Percentiles rank a stretch among this genome's conserved stretches.
Evolutionary conservation across 2,113 vertebrate genomes (phyloP).

Genomic region (Noctilio leporinus): DNA sequence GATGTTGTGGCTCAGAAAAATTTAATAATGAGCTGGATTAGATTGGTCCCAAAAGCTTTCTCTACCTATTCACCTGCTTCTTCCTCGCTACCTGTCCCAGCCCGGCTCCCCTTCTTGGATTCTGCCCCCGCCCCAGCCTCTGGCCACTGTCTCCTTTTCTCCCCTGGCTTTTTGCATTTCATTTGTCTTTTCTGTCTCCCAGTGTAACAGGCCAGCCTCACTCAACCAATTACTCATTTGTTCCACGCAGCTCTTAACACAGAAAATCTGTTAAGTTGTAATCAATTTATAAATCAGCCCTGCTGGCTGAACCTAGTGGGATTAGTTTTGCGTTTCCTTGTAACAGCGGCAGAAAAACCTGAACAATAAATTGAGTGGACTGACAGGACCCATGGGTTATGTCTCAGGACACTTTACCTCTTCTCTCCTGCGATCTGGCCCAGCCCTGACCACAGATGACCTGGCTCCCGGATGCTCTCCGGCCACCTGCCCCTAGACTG

Average conservation of each 20-base stretch:
- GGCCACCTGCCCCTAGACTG: not conserved
- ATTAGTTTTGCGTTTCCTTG: not conserved
- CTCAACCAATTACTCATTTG: not conserved
- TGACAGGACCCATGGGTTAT: not conserved
- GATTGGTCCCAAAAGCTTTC: not conserved
- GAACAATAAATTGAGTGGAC: not conserved
- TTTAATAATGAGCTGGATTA: not conserved
- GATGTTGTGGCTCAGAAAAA: not conserved
- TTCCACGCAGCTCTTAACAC: not conserved
- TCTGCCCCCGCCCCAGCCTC: not conserved
- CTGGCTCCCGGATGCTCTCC: not conserved
- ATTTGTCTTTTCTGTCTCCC: not conserved
- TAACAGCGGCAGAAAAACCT: slow-evolving; percentile 26
- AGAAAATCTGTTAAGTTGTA: slow-evolving; percentile 26
- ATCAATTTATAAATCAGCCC: slow-evolving; percentile 43
- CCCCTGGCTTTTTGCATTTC: not conserved
- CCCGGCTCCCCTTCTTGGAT: not conserved
- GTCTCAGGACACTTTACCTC: not conserved
- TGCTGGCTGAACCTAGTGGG: not conserved
- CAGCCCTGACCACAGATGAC: not conserved
- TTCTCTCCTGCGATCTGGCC: not conserved
- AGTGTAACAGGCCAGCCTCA: not conserved
- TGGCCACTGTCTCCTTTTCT: not conserved
- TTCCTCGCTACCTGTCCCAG: not conserved
- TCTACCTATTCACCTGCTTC: not conserved